Conservation (phyloP, 1,140 invertebrate genomes). For the Nautilus pompilius region DNA sequence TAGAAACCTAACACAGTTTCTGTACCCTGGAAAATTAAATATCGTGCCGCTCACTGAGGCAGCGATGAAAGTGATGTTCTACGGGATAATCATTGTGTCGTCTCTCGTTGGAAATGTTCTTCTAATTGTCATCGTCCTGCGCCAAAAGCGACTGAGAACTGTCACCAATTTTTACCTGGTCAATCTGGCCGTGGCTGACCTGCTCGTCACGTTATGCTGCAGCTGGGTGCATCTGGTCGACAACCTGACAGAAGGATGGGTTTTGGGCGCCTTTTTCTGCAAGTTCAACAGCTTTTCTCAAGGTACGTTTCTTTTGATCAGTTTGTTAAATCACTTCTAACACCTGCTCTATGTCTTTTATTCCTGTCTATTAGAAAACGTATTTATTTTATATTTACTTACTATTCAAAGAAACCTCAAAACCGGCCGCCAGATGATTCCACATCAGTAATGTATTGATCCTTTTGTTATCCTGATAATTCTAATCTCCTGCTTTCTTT, state of each 20-base stretch:
- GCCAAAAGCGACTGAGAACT: conserved; percentile 33
- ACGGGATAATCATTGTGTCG: conserved; percentile 33
- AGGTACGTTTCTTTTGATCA: conserved; percentile 53
- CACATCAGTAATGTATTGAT: no score
- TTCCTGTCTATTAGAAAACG: no score
- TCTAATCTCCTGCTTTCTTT: no score
- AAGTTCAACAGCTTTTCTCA: conserved; percentile 57
- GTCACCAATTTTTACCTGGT: conserved; percentile 44
- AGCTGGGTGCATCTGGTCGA: conserved; percentile 58
- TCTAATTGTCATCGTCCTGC: conserved; percentile 29
- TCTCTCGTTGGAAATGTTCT: conserved; percentile 35
- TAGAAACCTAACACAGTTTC: no score
- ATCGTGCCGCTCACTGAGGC: conserved; percentile 26
- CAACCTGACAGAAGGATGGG: conserved; percentile 36
- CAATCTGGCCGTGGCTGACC: conserved; percentile 45
- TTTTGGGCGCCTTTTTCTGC: conserved; percentile 56
- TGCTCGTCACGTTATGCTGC: conserved; percentile 54
- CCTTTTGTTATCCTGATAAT: no score
- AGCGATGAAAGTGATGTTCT: conserved; percentile 41
- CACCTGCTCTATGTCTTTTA: no score
- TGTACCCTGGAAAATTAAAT: no score
- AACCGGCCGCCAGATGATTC: no score
- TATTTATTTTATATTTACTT: no score
- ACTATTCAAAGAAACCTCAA: no score
- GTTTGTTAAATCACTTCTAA: no score